Conservation (phyloP, 2,113 vertebrate genomes). For the Podocnemis expansa region DNA sequence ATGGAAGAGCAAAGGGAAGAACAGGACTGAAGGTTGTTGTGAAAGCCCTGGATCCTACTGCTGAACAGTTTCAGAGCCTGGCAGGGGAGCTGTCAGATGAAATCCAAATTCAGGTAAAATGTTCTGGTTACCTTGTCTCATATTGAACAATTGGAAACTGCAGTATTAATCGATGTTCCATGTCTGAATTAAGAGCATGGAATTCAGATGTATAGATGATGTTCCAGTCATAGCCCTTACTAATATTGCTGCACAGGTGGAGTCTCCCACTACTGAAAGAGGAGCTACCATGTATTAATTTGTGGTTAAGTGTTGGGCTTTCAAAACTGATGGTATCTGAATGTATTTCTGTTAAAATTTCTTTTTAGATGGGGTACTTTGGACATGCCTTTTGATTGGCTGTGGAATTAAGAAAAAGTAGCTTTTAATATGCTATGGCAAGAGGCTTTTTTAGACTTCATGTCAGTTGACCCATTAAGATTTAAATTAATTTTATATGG, state of each 20-base stretch:
- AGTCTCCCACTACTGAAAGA: background rate
- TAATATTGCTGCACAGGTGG: background rate
- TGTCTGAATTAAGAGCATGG: background rate
- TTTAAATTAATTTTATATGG: background rate
- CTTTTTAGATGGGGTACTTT: background rate
- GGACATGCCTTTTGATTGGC: background rate
- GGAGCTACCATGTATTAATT: background rate
- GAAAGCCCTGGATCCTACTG: constrained; percentile 75
- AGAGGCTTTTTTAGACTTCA: background rate
- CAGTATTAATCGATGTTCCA: background rate
- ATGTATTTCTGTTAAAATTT: background rate
- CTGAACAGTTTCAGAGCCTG: constrained; percentile 81
- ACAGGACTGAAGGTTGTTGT: constrained; percentile 91
- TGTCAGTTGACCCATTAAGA: background rate
- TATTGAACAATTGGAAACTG: background rate
- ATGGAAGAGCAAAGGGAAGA: constrained; percentile 84
- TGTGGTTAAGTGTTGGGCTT: background rate
- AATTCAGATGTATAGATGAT: background rate
- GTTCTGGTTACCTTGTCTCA: background rate
- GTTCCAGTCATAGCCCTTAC: background rate
- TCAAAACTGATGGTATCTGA: background rate
- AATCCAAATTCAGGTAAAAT: constrained; percentile 92
- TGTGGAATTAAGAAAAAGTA: background rate
- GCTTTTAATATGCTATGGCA: background rate
- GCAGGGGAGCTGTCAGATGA: constrained; percentile 87